Evolutionary conservation across 2,113 vertebrate species (phyloP), one percentile per base, ranked within the genome.

Genomic region (Rhynchomys soricoides): DNA sequence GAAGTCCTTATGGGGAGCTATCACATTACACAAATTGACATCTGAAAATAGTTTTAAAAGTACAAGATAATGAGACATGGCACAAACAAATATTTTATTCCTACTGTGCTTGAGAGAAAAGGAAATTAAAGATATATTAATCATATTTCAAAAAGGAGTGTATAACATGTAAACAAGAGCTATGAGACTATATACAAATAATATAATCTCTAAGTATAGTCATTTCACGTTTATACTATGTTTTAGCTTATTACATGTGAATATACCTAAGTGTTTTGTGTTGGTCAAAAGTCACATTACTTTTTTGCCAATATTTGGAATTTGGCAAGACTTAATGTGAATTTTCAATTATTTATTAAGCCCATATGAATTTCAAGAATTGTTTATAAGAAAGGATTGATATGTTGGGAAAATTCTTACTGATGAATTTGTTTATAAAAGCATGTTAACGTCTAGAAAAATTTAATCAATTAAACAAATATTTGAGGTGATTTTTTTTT

Each of bases 331-430:
- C 66, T 77, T 96, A 93, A 97, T 93, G 52, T 77, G 70, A 92
- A 95, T 88, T 94, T 97, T 96, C 90, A 52, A 93, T 83, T 89
- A 96, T 95, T 97, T 97, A 96, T 97, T 97, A 96, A 96, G 86
- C 66, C 66, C 95, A 95, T 86, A 95, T 96, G 95, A 90, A 96
- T 95, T 96, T 90, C 85, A 89, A 95, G 71, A 26, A 88, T 91
- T 86, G 85, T 96, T 97, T 97, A 95, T 96, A 82, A 97, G 93
- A 94, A 95, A 57, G 29, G 26, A 70, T 90, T 97, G 52, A 94
- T 93, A 96, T 50, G 68, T 92, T 96, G 94, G 50, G 88, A 96
- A 97, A 40, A 4, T 81, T 94, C n/a, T 37, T 88, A 93, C 48
- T 83, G 73, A 86, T 92, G 43, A 22, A 97, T 93, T 94, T 97